These are phyloP conservation scores for Polydrusus cervinus DNA, from an alignment of 2,888 invertebrate species.

Conservation along the genomic window DNA sequence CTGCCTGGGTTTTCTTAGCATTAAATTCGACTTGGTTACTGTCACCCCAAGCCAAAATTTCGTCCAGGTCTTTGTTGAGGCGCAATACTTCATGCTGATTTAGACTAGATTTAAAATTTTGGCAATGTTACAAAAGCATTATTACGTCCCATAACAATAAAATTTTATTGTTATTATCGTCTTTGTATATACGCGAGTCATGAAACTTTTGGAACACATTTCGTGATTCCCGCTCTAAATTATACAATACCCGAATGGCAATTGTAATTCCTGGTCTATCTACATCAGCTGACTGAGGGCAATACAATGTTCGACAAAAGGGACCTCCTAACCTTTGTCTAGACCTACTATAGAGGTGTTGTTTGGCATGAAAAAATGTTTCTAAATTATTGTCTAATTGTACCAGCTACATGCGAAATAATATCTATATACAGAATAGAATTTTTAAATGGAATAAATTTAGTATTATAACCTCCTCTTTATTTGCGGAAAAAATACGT, in stretches of 20 bases:
- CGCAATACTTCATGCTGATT: no score
- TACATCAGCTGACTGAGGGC: constrained; percentile 37
- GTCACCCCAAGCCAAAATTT: no score
- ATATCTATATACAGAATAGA: no score
- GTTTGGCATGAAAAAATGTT: neutral
- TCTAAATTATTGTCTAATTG: no score
- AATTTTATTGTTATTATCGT: constrained; percentile 2
- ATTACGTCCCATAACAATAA: neutral
- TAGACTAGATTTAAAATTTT: no score
- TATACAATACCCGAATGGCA: constrained; percentile 26
- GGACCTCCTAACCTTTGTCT: constrained; percentile 9
- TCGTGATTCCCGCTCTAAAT: constrained; percentile 21
- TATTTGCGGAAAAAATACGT: no score
- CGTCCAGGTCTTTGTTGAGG: no score
- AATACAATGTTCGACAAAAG: constrained; percentile 15
- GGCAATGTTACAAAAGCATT: neutral
- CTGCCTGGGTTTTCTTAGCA: no score
- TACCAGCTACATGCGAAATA: no score
- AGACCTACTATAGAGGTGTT: constrained; percentile 35
- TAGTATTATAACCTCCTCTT: no score
- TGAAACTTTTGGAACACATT: constrained; percentile 20
- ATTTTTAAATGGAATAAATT: no score
- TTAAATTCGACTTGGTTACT: no score
- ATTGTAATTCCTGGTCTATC: constrained; percentile 37
- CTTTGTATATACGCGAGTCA: neutral